Evolutionary conservation across 2,888 invertebrate genomes (phyloP), one percentile per base, ranked within the genome.

Genomic region (Coleophora deauratella): DNA sequence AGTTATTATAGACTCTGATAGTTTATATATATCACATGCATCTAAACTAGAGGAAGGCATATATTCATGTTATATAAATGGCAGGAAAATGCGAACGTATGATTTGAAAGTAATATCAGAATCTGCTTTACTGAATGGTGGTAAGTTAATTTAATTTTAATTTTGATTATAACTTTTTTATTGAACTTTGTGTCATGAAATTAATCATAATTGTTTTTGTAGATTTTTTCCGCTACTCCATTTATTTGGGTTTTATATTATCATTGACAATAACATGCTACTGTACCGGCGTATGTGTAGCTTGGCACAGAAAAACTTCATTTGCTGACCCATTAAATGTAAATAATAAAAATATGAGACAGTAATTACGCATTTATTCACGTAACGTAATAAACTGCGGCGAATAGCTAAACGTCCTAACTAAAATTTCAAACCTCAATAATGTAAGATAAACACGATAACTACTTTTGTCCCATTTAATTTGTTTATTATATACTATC

Each of bases 1-100:
- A 52, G 67, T 88, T 35, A 65, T 87, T 7, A 84, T 89, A 2
- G 90, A 90, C 53, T 72, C 80, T 51, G 87, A 84, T 33, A 86
- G 86, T 1, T 59, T 90, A 15, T 88, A 88, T 59, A 68, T 90
- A 33, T 68, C 82, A 48, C 88, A 88, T 43, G 88, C 91, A 1
- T 88, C 88, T 10, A 76, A 80, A 48, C 72, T 81, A 0, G 92
- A 93, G 63, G 88, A 89, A 45, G 93, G 93, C 9, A 87, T 87
- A 56, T 94, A 93, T 62, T 87, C 88, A 1, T 94, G 94, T 63
- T 77, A 80, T 43, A 89, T 91, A 7, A 87, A 91, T 65, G 88
- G 88, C 43, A 81, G 74, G 32, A 78, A 73, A 49, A 85, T 88
- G 72, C 79, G 88, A 64, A 84, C 81, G 62, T 72, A 84, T 42